These are phyloP conservation scores for Cephus nigrinus DNA, from an alignment of 2,888 invertebrate genomes.

Conservation along the genomic window DNA sequence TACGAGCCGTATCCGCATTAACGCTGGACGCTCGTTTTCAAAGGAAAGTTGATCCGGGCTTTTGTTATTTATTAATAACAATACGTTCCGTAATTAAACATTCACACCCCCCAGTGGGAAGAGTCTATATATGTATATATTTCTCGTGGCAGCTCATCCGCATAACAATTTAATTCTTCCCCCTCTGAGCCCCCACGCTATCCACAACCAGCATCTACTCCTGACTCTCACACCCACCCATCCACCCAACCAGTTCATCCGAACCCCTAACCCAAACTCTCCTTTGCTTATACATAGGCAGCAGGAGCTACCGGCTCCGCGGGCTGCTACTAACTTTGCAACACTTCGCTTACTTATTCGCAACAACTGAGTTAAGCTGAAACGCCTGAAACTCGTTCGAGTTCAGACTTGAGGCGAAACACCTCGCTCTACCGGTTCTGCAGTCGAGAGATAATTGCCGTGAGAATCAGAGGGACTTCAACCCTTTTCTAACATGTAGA, in stretches of 20 bases:
- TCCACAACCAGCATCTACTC: not conserved
- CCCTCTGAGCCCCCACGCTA: not conserved
- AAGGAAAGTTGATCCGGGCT: too few species aligned
- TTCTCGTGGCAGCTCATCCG: conserved; percentile 57
- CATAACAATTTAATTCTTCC: conserved; percentile 64
- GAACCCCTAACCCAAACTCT: too few species aligned
- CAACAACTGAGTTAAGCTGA: conserved; percentile 61
- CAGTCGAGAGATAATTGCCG: conserved; percentile 53
- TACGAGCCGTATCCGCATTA: too few species aligned
- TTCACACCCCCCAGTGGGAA: conserved; percentile 52
- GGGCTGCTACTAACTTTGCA: conserved; percentile 52
- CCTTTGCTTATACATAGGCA: too few species aligned
- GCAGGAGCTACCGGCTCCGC: too few species aligned
- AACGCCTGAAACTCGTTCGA: conserved; percentile 50
- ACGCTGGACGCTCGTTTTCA: not conserved
- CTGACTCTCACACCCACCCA: conserved; percentile 1
- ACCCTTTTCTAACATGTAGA: conserved; percentile 16
- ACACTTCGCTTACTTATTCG: conserved; percentile 66
- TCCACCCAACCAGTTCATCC: not conserved
- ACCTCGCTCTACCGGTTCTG: conserved; percentile 48
- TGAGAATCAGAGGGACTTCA: conserved; percentile 24
- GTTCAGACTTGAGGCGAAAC: conserved; percentile 49
- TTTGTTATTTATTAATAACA: conserved; percentile 48
- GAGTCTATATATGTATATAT: conserved; percentile 44
- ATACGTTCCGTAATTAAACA: conserved; percentile 55